Evolutionary conservation across 1,140 invertebrate species (phyloP), one percentile per base, ranked within the genome.

Genomic region (Drosophila ambigua): DNA sequence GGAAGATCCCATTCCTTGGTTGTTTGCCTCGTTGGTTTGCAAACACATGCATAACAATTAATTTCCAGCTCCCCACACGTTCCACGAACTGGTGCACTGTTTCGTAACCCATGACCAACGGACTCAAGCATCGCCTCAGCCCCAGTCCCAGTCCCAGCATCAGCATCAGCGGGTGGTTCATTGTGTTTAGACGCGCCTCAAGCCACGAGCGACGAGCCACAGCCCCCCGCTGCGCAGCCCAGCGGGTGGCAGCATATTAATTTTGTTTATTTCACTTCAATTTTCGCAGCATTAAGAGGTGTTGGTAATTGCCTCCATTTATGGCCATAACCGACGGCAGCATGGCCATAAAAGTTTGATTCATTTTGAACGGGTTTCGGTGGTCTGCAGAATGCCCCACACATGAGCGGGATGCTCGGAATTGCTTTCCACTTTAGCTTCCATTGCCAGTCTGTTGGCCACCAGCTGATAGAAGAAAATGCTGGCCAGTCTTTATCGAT

Each of bases 291-390:
- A 61, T 65, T 65, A 59, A 59, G 51, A 59, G 35, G 73, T 71
- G 77, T 72, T 78, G 68, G 82, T 78, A 75, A 85, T 81, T 71
- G 78, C 55, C 65, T 5, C 48, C 59, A 71, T 71, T 78, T 78
- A 59, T 62, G 72, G 54, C 24, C 51, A 76, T 60, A 75, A 67
- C 44, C 43, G 15, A 52, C n/a, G 50, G 2, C 31, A 31, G 3
- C 31, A 61, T 13, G 31, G 66, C 39, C 46, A 54, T 51, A 43
- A 41, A 39, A 60, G 23, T 55, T 15, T 11, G 58, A 15, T 61
- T 28, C 13, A 13, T 49, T 15, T 15, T 28, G n/a, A 20, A 13
- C 4, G 35, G 35, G 35, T 13, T 39, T 13, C 11, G 35, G 35
- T 2, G 13, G 11, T 39, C 4, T 41, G n/a, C 20, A 49, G 31